Percentiles rank a stretch among this genome's conserved stretches.
Conservation (phyloP, 2,888 invertebrate species). For the Polydrusus tereticollis region DNA sequence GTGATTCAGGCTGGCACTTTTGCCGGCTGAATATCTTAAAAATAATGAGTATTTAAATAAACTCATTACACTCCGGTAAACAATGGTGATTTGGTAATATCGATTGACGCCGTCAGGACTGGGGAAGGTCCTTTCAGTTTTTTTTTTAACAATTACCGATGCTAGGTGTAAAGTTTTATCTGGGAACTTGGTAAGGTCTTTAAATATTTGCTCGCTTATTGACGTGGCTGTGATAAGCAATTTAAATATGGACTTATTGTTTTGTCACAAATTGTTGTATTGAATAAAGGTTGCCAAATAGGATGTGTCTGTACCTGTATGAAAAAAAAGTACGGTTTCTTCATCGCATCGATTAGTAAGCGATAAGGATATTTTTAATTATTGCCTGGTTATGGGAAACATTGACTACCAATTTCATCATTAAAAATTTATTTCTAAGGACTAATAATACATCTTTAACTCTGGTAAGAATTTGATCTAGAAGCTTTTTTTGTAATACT, state of each 20-base stretch:
- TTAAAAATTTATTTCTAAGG: too few relatives aligned
- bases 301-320: too few relatives aligned
- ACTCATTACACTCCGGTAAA: constrained; percentile 26
- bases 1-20: constrained; percentile 21
- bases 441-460: too few relatives aligned
- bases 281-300: background rate
- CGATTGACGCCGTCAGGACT: constrained; percentile 15
- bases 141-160: constrained; percentile 18
- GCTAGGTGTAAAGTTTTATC: constrained; percentile 5
- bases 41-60: constrained; percentile 34
- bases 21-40: constrained; percentile 19
- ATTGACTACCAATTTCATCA: too few relatives aligned
- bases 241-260: constrained; percentile 3
- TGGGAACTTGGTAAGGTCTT: constrained; percentile 7
- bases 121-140: constrained; percentile 6
- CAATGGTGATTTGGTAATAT: constrained; percentile 19
- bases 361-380: too few relatives aligned
- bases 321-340: too few relatives aligned
- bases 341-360: too few relatives aligned
- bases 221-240: background rate
- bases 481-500: too few relatives aligned
- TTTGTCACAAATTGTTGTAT: background rate
- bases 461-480: too few relatives aligned
- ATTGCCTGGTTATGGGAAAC: too few relatives aligned
- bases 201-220: constrained; percentile 13